Base-by-base conservation (phyloP, 2,888 invertebrate genomes). In the Diplazon laetatorius region DNA sequence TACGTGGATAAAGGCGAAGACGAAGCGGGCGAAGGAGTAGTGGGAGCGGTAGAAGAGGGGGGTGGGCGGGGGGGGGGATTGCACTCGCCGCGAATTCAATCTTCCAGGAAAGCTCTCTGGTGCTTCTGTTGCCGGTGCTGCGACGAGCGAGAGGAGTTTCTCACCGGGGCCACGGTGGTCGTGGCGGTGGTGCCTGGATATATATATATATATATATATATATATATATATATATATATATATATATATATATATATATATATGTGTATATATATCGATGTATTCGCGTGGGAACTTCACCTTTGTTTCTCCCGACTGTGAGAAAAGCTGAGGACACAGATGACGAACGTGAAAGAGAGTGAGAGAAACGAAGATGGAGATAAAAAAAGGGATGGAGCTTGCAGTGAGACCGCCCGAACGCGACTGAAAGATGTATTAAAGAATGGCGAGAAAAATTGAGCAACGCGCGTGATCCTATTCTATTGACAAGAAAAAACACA, bases 41-140 rank as follows among this genome's bases (percentile, higher is more conserved):
- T n/a, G n/a, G n/a, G n/a, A n/a, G n/a, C n/a, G n/a, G n/a, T n/a
- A 30, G 42, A 8, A 42, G n/a, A n/a, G 10, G 71, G 48, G 75
- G 59, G 50, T 48, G 52, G 70, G 69, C 78, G 57, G 42, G 52
- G 48, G 66, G 25, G 71, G 66, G 78, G 78, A 79, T 79, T 79
- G 75, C 72, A 76, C 72, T 68, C 72, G 75, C 71, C 71, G 75
- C 57, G 68, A 79, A 79, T 79, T 79, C 78, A 79, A 79, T 79
- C 78, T 76, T 79, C 78, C 68, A 12, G 71, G 63, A 69, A 76
- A 72, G 78, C 71, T 79, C 46, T 44, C 20, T 63, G 20, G 52
- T 73, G 68, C 39, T 55, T 25, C 63, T 62, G 60, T 46, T 42
- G 48, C 63, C 55, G 60, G 37, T 42, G 48, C 42, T 55, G 16